Conservation (phyloP, 2,888 invertebrate genomes). For the Nomada fabriciana region DNA sequence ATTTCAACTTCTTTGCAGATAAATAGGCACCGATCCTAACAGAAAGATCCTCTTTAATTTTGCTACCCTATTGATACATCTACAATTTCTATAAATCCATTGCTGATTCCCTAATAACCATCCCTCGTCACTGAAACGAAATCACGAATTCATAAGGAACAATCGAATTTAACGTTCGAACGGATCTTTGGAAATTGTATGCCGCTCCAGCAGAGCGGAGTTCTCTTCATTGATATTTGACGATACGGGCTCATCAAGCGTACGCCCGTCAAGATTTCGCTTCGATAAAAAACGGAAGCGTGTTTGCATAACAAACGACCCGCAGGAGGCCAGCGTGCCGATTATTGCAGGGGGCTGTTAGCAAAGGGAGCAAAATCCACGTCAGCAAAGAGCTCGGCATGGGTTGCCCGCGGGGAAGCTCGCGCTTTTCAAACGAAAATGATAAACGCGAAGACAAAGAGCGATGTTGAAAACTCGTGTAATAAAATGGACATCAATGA, state of each 20-base stretch:
- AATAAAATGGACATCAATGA: no score
- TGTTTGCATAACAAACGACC: conserved; percentile 64
- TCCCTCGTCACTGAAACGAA: neutral
- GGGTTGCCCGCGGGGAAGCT: conserved; percentile 13
- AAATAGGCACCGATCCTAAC: no score
- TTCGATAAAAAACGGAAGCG: conserved; percentile 45
- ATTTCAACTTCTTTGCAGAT: no score
- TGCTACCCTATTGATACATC: neutral
- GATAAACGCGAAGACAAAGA: neutral
- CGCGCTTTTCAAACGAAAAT: conserved; percentile 6
- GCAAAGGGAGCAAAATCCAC: conserved; percentile 41
- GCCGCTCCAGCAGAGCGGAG: neutral
- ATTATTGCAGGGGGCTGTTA: conserved; percentile 50
- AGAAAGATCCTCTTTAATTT: no score
- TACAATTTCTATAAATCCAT: neutral
- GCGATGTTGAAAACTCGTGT: neutral
- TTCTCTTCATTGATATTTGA: conserved; percentile 23
- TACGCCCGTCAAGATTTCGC: conserved; percentile 35
- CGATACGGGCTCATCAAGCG: conserved; percentile 12
- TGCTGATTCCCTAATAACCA: neutral
- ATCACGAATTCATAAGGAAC: neutral
- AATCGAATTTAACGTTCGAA: neutral
- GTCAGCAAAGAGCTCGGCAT: conserved; percentile 28
- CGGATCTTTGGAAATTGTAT: neutral
- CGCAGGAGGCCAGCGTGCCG: conserved; percentile 53